Base-by-base conservation (phyloP, 2,113 vertebrate species). In the Phyllopteryx taeniolatus region DNA sequence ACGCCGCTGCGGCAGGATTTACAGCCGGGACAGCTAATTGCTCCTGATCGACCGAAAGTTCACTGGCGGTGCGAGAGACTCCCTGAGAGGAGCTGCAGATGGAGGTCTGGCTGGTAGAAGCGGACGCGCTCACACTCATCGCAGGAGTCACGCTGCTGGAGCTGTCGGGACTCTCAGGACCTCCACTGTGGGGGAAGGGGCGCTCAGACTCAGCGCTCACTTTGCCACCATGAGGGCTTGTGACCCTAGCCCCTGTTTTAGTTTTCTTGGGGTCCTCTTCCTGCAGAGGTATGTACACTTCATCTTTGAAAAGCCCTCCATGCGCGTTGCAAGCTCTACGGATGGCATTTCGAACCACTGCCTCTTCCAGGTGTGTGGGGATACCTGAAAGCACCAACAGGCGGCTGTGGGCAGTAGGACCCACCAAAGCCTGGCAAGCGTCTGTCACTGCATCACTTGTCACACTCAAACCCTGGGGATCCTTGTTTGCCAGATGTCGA, bases 321-420 rank as follows among this genome's bases (percentile, higher is more conserved):
- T 99, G 98, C 0, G 95, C 96, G 0, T 96, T 98, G 87, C 98
- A 99, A 0, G 97, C 96, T 68, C 96, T 94, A 33, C 97, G 93
- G 85, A 99, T 98, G 2, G 97, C 98, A 0, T 90, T 95, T 35
- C 96, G 90, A 60, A 99, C 98, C 0, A 94, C 91, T 0, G 87
- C 74, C 90, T 99, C 98, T 74, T 98, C 98, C 81, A 99, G 86
- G 91, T 99, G 98, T 0, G 95, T 96, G 13, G 98, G 97, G 78
- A 99, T 97, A 14, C 98, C 97, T 0, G 96, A 99, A 84, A 99
- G 97, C 68, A 99, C 97, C 3, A 99, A 93, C 70, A 99, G 78
- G 70, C 98, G 96, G 85, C 94, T 94, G 35, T 99, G 97, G 63
- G 96, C 95, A 0, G 96, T 98, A 68, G 95, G 94, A 11, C 96